Evolutionary conservation across 2,113 vertebrate species (phyloP).

Genomic region (Cryptotis parvus): DNA sequence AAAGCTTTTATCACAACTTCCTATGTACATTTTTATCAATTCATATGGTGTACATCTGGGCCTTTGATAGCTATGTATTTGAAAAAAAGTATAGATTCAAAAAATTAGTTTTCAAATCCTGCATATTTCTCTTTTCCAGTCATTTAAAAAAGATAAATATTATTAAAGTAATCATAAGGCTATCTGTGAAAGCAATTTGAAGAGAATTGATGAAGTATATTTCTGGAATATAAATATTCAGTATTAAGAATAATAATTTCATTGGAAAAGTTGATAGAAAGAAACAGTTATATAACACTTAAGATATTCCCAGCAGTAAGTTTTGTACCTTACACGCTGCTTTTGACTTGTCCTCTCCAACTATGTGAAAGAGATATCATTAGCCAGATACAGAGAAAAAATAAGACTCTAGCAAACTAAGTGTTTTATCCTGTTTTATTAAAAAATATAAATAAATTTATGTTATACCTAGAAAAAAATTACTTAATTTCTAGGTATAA

Average conservation of each 20-base stretch:
- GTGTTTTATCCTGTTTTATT: not conserved
- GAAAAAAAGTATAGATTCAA: slow-evolving; percentile 57
- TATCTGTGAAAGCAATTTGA: slow-evolving; percentile 42
- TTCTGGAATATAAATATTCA: slow-evolving; percentile 40
- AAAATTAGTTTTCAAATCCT: slow-evolving; percentile 73
- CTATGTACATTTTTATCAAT: slow-evolving; percentile 69
- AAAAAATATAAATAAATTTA: not conserved
- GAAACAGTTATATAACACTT: not conserved
- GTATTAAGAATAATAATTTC: slow-evolving; percentile 23
- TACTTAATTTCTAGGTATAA: not conserved
- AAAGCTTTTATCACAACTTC: slow-evolving; percentile 74
- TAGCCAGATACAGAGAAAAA: slow-evolving; percentile 27
- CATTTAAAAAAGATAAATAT: slow-evolving; percentile 57
- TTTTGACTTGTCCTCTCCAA: slow-evolving; percentile 23
- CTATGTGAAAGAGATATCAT: not conserved
- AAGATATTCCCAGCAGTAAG: slow-evolving; percentile 11
- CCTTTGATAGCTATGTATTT: slow-evolving; percentile 67
- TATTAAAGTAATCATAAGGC: slow-evolving; percentile 25
- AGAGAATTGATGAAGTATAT: slow-evolving; percentile 9
- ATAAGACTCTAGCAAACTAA: not conserved
- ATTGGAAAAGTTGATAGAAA: slow-evolving; percentile 22
- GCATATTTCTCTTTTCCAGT: not conserved
- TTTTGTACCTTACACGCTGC: not conserved
- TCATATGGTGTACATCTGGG: slow-evolving; percentile 68
- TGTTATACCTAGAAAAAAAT: too few relatives aligned